Percentiles rank a stretch among this genome's conserved stretches.
Evolutionary conservation across 2,113 vertebrate species (phyloP).

Genomic region (Nestor notabilis): DNA sequence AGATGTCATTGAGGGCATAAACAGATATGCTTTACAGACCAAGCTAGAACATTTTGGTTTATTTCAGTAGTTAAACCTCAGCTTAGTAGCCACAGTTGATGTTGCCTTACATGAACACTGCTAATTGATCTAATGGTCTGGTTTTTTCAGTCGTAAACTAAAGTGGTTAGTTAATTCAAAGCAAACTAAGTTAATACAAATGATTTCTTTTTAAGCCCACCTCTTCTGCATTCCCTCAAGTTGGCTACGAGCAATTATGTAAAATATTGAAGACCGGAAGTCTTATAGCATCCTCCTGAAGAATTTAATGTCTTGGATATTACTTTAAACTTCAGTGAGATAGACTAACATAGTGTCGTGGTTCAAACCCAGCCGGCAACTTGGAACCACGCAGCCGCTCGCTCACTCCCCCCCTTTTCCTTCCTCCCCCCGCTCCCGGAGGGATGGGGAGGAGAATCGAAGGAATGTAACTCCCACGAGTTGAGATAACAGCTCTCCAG

Average conservation of each 20-base stretch:
- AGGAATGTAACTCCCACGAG: too few relatives aligned
- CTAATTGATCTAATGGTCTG: not conserved
- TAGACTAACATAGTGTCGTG: not conserved
- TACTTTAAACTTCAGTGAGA: not conserved
- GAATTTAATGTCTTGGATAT: not conserved
- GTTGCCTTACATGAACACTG: not conserved
- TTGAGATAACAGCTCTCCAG: too few relatives aligned
- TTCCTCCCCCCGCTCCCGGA: too few relatives aligned
- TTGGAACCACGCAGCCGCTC: too few relatives aligned
- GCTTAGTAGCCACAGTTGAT: not conserved
- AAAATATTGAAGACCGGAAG: not conserved
- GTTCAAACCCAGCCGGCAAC: too few relatives aligned
- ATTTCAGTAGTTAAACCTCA: not conserved
- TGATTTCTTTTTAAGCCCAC: not conserved
- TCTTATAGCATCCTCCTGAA: not conserved
- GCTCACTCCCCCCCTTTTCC: too few relatives aligned
- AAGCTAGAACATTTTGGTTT: not conserved
- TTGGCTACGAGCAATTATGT: not conserved
- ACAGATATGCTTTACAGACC: not conserved
- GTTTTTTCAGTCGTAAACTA: not conserved
- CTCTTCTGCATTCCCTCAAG: not conserved
- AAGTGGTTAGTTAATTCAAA: not conserved
- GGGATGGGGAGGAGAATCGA: too few relatives aligned
- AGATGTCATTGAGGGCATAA: not conserved
- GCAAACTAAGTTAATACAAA: not conserved